Evolutionary conservation across 2,113 vertebrate genomes (phyloP), one percentile per base, ranked within the genome.

Genomic region (Ophthalmolycus amberensis): DNA sequence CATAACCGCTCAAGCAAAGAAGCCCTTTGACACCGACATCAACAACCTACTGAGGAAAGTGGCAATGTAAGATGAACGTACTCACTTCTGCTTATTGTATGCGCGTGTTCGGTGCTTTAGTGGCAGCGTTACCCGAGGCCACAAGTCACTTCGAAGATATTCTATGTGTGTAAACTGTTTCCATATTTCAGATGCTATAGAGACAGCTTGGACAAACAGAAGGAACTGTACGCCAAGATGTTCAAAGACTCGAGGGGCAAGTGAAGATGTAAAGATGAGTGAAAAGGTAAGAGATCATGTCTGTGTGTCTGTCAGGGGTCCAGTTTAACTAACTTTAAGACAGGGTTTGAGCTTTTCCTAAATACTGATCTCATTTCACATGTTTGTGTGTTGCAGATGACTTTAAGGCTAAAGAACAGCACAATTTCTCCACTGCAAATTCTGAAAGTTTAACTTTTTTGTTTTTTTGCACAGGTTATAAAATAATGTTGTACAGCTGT

Each of bases 11-110:
- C 98, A 97, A 70, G 89, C 74, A 5, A 89, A 93, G 34, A 95
- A 96, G 71, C 98, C 98, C 0, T 97, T 97, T 46, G 97, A 98
- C 84, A 84, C 67, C 0, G 96, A 98, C 77, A 97, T 99, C 85
- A 99, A 96, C 91, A 95, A 93, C 0, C 95, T 96, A 29, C 94
- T 99, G 87, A 96, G 88, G 77, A 97, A 96, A 81, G 83, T 96
- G 80, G 93, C 95, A 32, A 90, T 91, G 98, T 98, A 88, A 95
- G 96, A 54, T 12, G n/a, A 32, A 60, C 12, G 9, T 34, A 7
- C 58, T 63, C 11, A n/a, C 6, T 5, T 63, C 14, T 6, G 25
- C 5, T 65, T 14, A 0, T 11, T 38, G 18, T 58, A 1, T 46
- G 12, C 2, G 9, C 32, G 18, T 22, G 42, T 16, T 25, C 72